phyloP scores from a whole-genome alignment of 2,888 invertebrate species.

The Netelia fuscicornis region DNA sequence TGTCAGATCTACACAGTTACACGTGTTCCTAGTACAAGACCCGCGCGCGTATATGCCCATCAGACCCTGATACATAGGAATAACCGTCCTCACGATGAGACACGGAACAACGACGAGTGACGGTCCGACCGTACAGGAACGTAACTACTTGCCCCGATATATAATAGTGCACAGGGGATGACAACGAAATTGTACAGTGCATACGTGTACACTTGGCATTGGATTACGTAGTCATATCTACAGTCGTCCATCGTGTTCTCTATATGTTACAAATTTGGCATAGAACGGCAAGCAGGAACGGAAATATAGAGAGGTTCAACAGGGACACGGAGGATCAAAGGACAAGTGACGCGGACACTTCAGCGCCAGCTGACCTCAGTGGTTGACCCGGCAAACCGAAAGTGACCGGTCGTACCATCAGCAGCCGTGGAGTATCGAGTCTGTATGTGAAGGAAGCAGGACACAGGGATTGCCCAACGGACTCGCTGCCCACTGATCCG shows the following conservation, averaged over 20 bases:
- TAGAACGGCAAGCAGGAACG: conserved; percentile 5
- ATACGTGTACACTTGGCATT: conserved; percentile 45
- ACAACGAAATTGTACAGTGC: conserved; percentile 29
- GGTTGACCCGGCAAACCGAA: conserved; percentile 52
- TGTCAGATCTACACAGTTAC: conserved; percentile 29
- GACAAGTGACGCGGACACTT: conserved; percentile 49
- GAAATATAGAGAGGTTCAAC: neutral
- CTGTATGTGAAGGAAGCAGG: conserved; percentile 37
- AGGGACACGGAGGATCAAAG: conserved; percentile 23
- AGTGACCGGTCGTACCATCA: conserved; percentile 36
- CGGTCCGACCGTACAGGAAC: neutral
- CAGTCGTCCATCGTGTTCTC: neutral
- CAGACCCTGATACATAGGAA: conserved; percentile 28
- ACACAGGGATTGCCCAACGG: conserved; percentile 55
- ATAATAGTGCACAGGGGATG: conserved; percentile 4
- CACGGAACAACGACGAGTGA: neutral
- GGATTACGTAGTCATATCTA: conserved; percentile 35
- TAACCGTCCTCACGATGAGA: conserved; percentile 7
- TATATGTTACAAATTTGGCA: conserved; percentile 42
- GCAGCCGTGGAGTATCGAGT: conserved; percentile 29
- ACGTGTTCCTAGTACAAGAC: conserved; percentile 3
- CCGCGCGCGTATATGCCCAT: neutral
- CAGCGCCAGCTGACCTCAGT: conserved; percentile 61
- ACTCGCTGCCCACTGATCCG: conserved; percentile 66
- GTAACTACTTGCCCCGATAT: neutral